These are phyloP conservation scores for Tetraneura akinire DNA, from an alignment of 1,140 invertebrate species.

Conservation along the genomic window DNA sequence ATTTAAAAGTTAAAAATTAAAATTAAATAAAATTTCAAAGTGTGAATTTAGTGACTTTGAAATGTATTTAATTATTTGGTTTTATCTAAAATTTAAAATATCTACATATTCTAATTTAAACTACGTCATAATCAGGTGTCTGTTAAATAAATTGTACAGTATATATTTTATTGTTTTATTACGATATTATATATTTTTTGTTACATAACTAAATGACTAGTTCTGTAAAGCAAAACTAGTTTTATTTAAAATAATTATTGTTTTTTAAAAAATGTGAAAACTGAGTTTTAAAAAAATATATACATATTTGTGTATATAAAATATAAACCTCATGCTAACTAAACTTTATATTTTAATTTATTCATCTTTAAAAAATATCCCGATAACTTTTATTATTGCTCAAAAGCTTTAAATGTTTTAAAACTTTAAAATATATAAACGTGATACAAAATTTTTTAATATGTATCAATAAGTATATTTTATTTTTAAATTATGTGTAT, in stretches of 20 bases:
- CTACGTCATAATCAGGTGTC: conserved; percentile 33
- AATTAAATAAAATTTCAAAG: neutral
- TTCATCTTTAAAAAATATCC: neutral
- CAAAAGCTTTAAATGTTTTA: neutral
- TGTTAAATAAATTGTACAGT: conserved; percentile 48
- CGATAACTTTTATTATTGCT: conserved; percentile 26
- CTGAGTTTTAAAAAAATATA: neutral
- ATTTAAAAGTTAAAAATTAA: conserved; percentile 6
- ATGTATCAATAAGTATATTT: neutral
- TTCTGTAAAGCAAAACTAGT: conserved; percentile 21
- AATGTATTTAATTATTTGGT: neutral
- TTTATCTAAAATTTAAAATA: neutral
- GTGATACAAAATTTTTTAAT: conserved; percentile 5
- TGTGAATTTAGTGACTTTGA: conserved; percentile 23
- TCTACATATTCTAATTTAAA: conserved; percentile 21
- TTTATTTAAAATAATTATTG: conserved; percentile 14
- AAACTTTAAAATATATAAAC: neutral
- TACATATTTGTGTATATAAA: conserved; percentile 29
- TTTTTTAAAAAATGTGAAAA: conserved; percentile 10
- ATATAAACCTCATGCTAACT: neutral
- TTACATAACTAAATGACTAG: conserved; percentile 39
- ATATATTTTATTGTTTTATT: conserved; percentile 47
- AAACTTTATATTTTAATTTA: neutral
- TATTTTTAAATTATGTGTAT: neutral
- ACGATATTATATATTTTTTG: conserved; percentile 41